Percentiles rank a stretch among this genome's conserved stretches.
Conservation (phyloP, 2,888 invertebrate species). For the Chymomyza fuscimana region DNA sequence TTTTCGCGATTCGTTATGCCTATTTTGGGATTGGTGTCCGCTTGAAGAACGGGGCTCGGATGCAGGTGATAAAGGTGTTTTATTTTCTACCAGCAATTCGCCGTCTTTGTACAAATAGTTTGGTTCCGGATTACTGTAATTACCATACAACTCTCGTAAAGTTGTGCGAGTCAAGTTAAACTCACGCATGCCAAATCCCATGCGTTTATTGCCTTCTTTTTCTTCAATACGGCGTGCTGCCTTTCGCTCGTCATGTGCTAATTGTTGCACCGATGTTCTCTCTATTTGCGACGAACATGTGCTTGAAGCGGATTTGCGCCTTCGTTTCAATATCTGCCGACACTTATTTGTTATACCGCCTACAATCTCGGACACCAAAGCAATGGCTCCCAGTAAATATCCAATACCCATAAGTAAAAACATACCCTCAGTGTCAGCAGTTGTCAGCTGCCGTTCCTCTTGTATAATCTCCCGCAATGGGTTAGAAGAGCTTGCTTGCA, state of each 20-base stretch:
- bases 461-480: slow-evolving; percentile 80
- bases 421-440: slow-evolving; percentile 92
- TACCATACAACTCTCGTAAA: slow-evolving; percentile 74
- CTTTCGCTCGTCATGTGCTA: slow-evolving; percentile 55
- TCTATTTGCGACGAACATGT: slow-evolving; percentile 63
- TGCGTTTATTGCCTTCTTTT: slow-evolving; percentile 49
- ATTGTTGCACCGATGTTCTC: slow-evolving; percentile 45
- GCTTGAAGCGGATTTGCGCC: slow-evolving; percentile 65
- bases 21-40: not conserved
- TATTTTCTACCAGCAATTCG: slow-evolving; percentile 36
- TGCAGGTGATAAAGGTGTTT: slow-evolving; percentile 32
- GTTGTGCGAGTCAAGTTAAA: slow-evolving; percentile 76
- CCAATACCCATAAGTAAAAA: slow-evolving; percentile 87
- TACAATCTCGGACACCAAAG: slow-evolving; percentile 86
- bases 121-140: slow-evolving; percentile 55
- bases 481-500: slow-evolving; percentile 82
- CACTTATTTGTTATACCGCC: slow-evolving; percentile 85
- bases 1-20: slow-evolving; percentile 14
- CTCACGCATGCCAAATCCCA: slow-evolving; percentile 74
- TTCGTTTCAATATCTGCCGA: slow-evolving; percentile 75
- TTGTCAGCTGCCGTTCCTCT: slow-evolving; percentile 87
- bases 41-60: slow-evolving; percentile 31
- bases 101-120: slow-evolving; percentile 39
- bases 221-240: slow-evolving; percentile 47
- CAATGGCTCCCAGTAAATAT: slow-evolving; percentile 83